A percentile compares a stretch with the other conserved stretches of the same genome.
Evolutionary conservation across 1,140 invertebrate species (phyloP).

Genomic region (Phymastichus coffea): DNA sequence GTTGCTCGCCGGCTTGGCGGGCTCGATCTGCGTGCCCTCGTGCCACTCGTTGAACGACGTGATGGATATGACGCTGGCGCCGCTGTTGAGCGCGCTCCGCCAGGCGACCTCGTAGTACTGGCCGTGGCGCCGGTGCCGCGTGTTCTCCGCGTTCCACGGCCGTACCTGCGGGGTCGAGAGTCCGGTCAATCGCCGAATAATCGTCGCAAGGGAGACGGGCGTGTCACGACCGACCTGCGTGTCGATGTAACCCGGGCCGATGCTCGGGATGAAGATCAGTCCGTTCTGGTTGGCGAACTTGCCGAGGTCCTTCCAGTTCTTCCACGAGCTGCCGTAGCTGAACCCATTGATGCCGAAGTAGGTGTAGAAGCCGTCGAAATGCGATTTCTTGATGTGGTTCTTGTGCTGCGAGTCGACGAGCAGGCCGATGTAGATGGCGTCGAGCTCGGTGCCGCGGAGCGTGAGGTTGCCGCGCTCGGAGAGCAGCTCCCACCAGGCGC

Average conservation of each 20-base stretch:
- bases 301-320: slow-evolving; percentile 63
- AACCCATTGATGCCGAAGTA: slow-evolving; percentile 63
- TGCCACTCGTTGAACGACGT: slow-evolving; percentile 66
- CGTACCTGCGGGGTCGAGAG: slow-evolving; percentile 50
- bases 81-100: slow-evolving; percentile 57
- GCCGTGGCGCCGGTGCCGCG: slow-evolving; percentile 60
- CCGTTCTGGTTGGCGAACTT: slow-evolving; percentile 60
- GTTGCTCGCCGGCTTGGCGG: slow-evolving; percentile 55
- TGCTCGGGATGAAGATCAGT: slow-evolving; percentile 62
- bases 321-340: slow-evolving; percentile 64
- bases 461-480: slow-evolving; percentile 56
- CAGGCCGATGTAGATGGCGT: slow-evolving; percentile 62
- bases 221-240: slow-evolving; percentile 58
- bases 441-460: slow-evolving; percentile 55
- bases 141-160: slow-evolving; percentile 59
- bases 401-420: slow-evolving; percentile 53
- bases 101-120: slow-evolving; percentile 61
- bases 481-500: slow-evolving; percentile 56
- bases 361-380: slow-evolving; percentile 67
- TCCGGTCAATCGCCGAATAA: background rate
- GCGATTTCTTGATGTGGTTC: slow-evolving; percentile 58
- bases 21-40: slow-evolving; percentile 65
- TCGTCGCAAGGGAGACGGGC: background rate
- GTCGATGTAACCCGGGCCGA: slow-evolving; percentile 63
- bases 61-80: slow-evolving; percentile 58